These are phyloP conservation scores for Oreonectes daqikongensis DNA, from an alignment of 2,797 vertebrate species.

Conservation along the genomic window DNA sequence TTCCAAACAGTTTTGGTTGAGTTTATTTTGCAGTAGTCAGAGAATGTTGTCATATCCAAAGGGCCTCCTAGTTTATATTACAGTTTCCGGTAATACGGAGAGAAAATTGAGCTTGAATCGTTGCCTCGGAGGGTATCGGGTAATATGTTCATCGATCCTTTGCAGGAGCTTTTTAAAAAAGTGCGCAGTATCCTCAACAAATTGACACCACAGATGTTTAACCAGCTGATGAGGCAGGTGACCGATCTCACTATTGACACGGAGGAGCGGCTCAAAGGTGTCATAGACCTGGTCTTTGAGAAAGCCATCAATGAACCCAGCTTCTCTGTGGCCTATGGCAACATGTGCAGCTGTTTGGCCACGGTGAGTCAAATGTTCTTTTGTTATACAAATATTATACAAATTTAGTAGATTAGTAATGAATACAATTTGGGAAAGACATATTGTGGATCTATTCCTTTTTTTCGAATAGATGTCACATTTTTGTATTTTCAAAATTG, in stretches of 20 bases:
- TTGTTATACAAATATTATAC: not conserved
- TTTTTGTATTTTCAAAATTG: too few relatives aligned
- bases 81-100: not conserved
- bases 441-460: too few relatives aligned
- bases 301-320: constrained; percentile 87
- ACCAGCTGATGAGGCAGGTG: constrained; percentile 88
- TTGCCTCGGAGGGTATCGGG: not conserved
- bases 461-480: too few relatives aligned
- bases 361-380: constrained; percentile 72
- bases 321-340: constrained; percentile 88
- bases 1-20: not conserved
- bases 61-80: constrained; percentile 3
- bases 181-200: constrained; percentile 90
- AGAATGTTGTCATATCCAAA: not conserved
- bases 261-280: constrained; percentile 86
- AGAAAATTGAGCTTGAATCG: not conserved
- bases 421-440: too few relatives aligned
- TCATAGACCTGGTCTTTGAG: constrained; percentile 89
- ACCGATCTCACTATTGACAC: constrained; percentile 87
- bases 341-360: constrained; percentile 88
- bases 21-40: not conserved
- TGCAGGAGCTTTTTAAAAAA: constrained; percentile 86
- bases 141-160: not conserved
- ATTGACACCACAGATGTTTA: constrained; percentile 89
- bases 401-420: not conserved